Percentiles rank a stretch among this genome's conserved stretches.
Evolutionary conservation across 2,888 invertebrate genomes (phyloP).

Genomic region (Periphyllus acericola): DNA sequence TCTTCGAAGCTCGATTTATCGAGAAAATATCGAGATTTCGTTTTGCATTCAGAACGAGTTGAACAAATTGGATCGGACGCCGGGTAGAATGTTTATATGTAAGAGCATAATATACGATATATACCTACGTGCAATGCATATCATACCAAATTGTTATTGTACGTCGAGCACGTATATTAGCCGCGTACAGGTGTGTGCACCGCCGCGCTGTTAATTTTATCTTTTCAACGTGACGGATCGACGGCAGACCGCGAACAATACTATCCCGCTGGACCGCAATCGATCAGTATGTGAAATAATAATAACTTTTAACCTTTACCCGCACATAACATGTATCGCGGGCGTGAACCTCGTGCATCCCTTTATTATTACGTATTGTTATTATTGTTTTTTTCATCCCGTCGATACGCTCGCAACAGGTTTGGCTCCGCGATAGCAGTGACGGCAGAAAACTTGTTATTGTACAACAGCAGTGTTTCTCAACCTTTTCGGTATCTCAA

Average conservation of each 20-base stretch:
- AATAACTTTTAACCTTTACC: not conserved
- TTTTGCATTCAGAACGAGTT: not conserved
- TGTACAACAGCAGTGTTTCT: no score
- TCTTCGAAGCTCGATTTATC: not conserved
- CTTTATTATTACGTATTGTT: not conserved
- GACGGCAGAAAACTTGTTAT: not conserved
- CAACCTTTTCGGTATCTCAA: no score
- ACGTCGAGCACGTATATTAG: no score
- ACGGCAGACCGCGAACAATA: not conserved
- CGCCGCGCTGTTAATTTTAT: not conserved
- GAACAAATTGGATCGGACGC: not conserved
- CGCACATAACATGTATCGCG: not conserved
- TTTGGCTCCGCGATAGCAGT: not conserved
- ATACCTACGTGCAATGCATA: no score
- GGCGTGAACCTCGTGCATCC: not conserved
- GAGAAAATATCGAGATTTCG: not conserved
- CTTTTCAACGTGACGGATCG: not conserved
- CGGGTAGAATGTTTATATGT: no score
- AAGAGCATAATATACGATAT: no score
- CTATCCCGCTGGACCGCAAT: not conserved
- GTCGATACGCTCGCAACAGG: not conserved
- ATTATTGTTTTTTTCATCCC: not conserved
- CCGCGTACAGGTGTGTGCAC: not conserved
- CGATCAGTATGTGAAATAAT: not conserved
- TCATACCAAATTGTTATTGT: no score